Evolutionary conservation across 92 coral and sea anemone species (phyloP).

Genomic region (Epizoanthus fatuus): DNA sequence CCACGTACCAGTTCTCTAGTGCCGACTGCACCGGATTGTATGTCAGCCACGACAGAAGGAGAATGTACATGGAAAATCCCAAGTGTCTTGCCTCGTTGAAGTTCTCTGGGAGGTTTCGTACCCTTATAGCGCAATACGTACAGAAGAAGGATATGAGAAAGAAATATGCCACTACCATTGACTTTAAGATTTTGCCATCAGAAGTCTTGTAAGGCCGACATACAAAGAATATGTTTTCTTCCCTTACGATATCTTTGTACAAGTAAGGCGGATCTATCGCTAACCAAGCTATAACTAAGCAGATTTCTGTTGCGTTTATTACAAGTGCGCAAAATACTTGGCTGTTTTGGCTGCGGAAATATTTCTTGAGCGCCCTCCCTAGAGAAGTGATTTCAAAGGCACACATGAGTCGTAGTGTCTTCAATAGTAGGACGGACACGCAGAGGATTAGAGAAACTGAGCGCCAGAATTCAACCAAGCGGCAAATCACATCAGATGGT

Average conservation of each 20-base stretch:
- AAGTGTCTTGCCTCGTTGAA: conserved; percentile 67
- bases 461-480: conserved; percentile 72
- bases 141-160: conserved; percentile 62
- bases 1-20: conserved; percentile 60
- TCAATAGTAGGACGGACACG: conserved; percentile 75
- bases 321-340: conserved; percentile 55
- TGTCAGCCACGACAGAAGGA: conserved; percentile 60
- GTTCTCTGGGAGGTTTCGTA: conserved; percentile 67
- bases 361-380: conserved; percentile 70
- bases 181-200: conserved; percentile 54
- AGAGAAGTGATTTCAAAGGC: conserved; percentile 77
- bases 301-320: conserved; percentile 61
- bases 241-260: conserved; percentile 59
- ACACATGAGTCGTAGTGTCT: conserved; percentile 75
- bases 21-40: conserved; percentile 65
- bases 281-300: conserved; percentile 67
- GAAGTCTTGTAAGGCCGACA: conserved; percentile 64
- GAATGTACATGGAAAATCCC: conserved; percentile 65
- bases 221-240: conserved; percentile 49
- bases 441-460: conserved; percentile 67
- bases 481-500: conserved; percentile 65
- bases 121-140: conserved; percentile 58
- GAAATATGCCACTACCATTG: conserved; percentile 62
- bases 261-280: conserved; percentile 66
- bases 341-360: conserved; percentile 47